These are phyloP conservation scores for Mellivora capensis DNA, from an alignment of 2,113 vertebrate species.

Conservation along the genomic window DNA sequence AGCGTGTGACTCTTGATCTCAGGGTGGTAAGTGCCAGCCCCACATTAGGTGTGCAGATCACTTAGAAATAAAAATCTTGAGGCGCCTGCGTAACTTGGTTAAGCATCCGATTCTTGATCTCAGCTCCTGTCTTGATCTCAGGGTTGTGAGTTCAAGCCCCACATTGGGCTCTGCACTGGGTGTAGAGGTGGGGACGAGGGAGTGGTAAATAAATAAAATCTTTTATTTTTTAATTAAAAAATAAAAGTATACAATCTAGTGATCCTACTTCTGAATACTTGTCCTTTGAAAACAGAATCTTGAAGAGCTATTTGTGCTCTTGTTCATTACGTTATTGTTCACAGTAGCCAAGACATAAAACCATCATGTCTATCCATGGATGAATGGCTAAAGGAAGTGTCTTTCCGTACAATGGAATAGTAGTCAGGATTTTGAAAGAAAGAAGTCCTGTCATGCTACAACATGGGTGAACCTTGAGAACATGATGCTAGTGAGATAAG, in stretches of 20 bases:
- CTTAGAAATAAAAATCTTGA: neutral
- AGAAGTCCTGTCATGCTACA: neutral
- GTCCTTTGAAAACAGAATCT: neutral
- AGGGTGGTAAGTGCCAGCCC: neutral
- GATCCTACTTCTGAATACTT: neutral
- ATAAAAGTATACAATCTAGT: neutral
- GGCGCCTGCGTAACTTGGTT: neutral
- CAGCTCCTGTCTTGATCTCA: no score
- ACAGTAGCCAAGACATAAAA: neutral
- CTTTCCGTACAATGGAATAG: neutral
- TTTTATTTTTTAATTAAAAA: neutral
- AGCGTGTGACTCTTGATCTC: neutral
- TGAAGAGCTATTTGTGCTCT: neutral
- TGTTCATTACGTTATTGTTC: neutral
- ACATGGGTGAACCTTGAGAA: neutral
- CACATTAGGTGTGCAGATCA: no score
- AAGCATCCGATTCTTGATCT: no score
- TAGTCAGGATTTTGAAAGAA: neutral
- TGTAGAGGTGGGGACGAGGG: no score
- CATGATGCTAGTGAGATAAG: neutral
- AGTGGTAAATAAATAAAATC: neutral
- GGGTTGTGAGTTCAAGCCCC: neutral
- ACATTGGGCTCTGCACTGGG: no score
- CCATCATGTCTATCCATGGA: neutral
- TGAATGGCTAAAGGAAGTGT: neutral